These are phyloP conservation scores for Oscheius onirici DNA, from an alignment of 2,888 invertebrate species.

Conservation along the genomic window DNA sequence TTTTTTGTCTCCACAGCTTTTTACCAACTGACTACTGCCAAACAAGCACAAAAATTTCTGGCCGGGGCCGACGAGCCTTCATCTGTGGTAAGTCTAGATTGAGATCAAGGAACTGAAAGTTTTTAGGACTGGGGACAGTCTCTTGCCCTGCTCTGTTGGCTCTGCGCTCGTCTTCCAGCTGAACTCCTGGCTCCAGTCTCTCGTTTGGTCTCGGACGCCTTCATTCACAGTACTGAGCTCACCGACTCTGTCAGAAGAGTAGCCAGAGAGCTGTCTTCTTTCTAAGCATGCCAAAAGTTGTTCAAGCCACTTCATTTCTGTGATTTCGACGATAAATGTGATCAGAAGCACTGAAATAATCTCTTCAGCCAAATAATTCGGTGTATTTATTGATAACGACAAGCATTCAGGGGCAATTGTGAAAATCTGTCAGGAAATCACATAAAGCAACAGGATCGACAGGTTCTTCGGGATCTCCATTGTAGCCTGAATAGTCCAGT, in stretches of 20 bases:
- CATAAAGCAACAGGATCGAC: no score
- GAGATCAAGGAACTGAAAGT: background rate
- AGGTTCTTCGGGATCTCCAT: no score
- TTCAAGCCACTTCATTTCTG: background rate
- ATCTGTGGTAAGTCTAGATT: background rate
- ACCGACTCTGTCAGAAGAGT: conserved; percentile 4
- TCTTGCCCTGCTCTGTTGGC: conserved; percentile 23
- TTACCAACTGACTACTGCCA: conserved; percentile 42
- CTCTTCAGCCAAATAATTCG: no score
- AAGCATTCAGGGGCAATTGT: no score
- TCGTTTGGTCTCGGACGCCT: conserved; percentile 21
- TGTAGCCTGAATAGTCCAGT: no score
- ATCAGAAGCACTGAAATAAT: no score
- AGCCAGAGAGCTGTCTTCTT: conserved; percentile 9
- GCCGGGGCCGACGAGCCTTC: background rate
- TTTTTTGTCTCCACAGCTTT: conserved; percentile 43
- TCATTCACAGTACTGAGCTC: conserved; percentile 5
- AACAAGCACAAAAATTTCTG: conserved; percentile 10
- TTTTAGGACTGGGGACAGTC: conserved; percentile 25
- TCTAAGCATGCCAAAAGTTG: background rate
- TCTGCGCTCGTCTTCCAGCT: conserved; percentile 19
- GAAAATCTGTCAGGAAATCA: no score
- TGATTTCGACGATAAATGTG: no score
- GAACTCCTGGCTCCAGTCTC: conserved; percentile 20
- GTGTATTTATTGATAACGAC: no score